phyloP scores from a whole-genome alignment of 2,797 vertebrate species.

The Melanotaenia trifasciata region DNA sequence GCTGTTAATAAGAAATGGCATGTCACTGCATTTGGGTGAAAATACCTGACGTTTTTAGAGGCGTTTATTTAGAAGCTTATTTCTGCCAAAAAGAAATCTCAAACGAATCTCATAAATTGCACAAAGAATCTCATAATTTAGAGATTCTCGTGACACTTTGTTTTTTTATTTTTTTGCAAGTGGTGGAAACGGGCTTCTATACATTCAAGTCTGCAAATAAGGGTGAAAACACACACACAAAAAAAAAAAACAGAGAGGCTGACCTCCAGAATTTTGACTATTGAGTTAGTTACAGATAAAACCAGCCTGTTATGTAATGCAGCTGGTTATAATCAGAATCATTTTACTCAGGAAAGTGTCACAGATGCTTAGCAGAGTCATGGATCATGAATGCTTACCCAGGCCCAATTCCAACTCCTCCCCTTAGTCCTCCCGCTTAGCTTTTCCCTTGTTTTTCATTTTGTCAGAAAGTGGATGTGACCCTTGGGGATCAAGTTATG shows the following conservation, averaged over 20 bases:
- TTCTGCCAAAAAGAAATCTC: too few relatives aligned
- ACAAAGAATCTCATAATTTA: too few relatives aligned
- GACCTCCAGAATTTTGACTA: neutral
- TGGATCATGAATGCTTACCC: constrained; percentile 1
- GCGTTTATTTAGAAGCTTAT: neutral
- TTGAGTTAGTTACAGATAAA: neutral
- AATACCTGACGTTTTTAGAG: neutral
- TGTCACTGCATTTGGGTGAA: neutral
- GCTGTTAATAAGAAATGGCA: neutral
- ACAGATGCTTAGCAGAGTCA: neutral
- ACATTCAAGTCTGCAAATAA: neutral
- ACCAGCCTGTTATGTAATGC: neutral
- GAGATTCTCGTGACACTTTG: too few relatives aligned
- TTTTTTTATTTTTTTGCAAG: too few relatives aligned
- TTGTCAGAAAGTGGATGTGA: neutral
- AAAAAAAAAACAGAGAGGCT: fast-evolving
- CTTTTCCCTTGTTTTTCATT: neutral
- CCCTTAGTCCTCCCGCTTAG: neutral
- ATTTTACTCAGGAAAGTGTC: neutral
- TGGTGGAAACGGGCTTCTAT: too few relatives aligned
- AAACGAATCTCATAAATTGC: too few relatives aligned
- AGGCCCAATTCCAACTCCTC: neutral
- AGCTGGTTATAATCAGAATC: neutral
- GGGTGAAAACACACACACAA: neutral
- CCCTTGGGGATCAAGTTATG: neutral